phyloP scores from a whole-genome alignment of 2,113 vertebrate species.

The Campylomormyrus tamandua region DNA sequence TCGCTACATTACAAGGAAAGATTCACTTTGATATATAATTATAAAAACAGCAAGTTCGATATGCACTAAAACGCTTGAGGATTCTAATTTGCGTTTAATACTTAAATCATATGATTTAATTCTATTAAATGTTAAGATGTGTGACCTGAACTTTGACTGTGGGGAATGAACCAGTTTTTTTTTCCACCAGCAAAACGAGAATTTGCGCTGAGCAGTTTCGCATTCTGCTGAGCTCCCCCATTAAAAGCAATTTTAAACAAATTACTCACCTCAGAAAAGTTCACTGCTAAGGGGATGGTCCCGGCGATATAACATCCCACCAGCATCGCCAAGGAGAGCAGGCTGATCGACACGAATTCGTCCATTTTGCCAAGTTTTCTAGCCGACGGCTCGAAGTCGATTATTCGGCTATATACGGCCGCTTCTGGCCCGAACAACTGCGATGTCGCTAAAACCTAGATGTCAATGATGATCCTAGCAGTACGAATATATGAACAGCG shows the following conservation, averaged over 20 bases:
- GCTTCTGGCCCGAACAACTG: not conserved
- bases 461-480: not conserved
- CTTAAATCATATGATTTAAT: not conserved
- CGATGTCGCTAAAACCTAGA: not conserved
- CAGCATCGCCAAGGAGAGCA: slow-evolving; percentile 90
- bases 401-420: not conserved
- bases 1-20: not conserved
- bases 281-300: slow-evolving; percentile 89
- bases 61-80: not conserved
- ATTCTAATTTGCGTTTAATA: not conserved
- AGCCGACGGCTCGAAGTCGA: not conserved
- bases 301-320: slow-evolving; percentile 95
- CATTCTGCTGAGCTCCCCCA: not conserved
- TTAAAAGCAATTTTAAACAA: not conserved
- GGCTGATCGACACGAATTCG: slow-evolving; percentile 85
- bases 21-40: not conserved
- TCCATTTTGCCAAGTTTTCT: slow-evolving; percentile 66
- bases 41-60: not conserved
- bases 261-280: slow-evolving; percentile 90
- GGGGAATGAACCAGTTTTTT: not conserved
- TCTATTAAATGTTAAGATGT: not conserved
- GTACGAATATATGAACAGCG: not conserved
- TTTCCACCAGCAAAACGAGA: not conserved
- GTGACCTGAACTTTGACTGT: not conserved
- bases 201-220: not conserved